These are phyloP conservation scores for Zeugodacus cucurbitae DNA, from an alignment of 1,140 invertebrate genomes.

Conservation along the genomic window DNA sequence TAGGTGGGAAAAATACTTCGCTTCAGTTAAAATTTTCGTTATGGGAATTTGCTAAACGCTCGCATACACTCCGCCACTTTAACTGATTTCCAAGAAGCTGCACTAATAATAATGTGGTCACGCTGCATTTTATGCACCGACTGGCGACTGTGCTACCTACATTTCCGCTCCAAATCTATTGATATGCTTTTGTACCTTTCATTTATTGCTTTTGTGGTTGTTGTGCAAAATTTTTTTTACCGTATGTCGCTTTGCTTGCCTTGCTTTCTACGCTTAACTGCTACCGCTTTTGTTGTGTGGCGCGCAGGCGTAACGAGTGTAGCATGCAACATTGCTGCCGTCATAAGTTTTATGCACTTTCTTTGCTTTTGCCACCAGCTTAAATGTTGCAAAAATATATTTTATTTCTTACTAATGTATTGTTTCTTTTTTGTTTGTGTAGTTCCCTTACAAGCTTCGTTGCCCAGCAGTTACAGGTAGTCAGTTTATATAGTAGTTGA, in stretches of 20 bases:
- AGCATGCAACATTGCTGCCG: not conserved
- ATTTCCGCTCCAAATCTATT: slow-evolving; percentile 19
- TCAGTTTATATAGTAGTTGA: not conserved
- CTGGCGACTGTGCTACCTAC: not conserved
- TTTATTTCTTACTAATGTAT: not conserved
- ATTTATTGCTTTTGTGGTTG: not conserved
- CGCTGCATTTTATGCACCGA: slow-evolving; percentile 29
- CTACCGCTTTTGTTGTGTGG: not conserved
- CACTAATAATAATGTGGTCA: slow-evolving; percentile 38
- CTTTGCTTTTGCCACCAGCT: not conserved
- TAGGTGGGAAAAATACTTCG: not conserved
- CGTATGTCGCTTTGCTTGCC: not conserved
- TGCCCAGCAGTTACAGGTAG: slow-evolving; percentile 21
- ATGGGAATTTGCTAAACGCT: slow-evolving; percentile 1
- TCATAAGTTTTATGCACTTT: not conserved
- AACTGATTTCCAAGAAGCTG: slow-evolving; percentile 34
- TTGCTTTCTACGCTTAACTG: slow-evolving; percentile 2
- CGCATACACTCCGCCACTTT: not conserved
- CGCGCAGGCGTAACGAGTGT: slow-evolving; percentile 23
- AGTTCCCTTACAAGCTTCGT: not conserved
- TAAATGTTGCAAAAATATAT: not conserved
- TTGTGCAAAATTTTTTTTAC: not conserved
- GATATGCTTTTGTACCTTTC: not conserved
- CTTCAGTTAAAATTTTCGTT: not conserved
- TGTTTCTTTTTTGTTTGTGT: not conserved